Evolutionary conservation across 2,888 invertebrate genomes (phyloP), one percentile per base, ranked within the genome.

Genomic region (Mythimna ferrago): DNA sequence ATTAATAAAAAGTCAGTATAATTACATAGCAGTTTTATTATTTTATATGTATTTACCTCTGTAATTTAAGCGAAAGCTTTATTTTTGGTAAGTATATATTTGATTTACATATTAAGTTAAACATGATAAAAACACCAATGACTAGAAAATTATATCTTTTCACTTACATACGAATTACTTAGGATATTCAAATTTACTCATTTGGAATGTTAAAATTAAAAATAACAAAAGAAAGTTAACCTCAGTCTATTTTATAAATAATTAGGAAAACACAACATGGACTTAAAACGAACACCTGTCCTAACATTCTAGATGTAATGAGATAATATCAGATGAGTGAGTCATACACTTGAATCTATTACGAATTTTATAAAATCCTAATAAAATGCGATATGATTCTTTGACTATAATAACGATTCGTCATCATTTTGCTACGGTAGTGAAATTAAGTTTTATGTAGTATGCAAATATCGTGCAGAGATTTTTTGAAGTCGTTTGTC

Each of bases 61-160:
- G 65, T 61, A 60, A 66, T 66, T 53, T 64, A 62, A 86, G 86
- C 87, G 69, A 51, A 86, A 86, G 85, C 78, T 81, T 86, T 64
- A 48, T 65, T 71, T 84, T 84, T 86, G 67, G 78, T 80, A 32
- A 32, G 32, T 32, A 73, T 75, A 38, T 78, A 71, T 66, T 73
- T 71, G 68, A 76, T 72, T 82, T 68, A 78, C 32, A 78, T 57
- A 41, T 0, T 61, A 73, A 61, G 69, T 70, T 71, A 75, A 69
- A 69, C 71, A 75, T 38, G 38, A 68, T 71, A 78, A 80, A 74
- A 78, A 74, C 78, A 86, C 81, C 76, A 83, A 88, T 90, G 90
- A 90, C 90, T 90, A 90, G 90, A 88, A 84, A 78, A 75, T 66
- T 71, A 71, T 81, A 78, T 67, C 62, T 71, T 82, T 64, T 70